Percentiles rank a stretch among this genome's conserved stretches.
phyloP scores from a whole-genome alignment of 2,113 vertebrate species.

The Spea multiplicata region DNA sequence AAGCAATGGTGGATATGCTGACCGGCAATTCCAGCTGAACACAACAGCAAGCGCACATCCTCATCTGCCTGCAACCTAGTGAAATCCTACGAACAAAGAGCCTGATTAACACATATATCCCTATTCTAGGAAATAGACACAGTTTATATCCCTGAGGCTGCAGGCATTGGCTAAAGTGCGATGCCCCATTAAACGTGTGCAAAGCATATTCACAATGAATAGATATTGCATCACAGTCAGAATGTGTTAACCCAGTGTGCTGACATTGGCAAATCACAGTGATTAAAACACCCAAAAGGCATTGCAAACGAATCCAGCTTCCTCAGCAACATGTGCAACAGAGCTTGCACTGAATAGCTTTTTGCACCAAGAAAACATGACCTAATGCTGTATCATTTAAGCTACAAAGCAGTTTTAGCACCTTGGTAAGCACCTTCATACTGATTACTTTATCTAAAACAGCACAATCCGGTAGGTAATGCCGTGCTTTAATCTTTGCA shows the following conservation, averaged over 20 bases:
- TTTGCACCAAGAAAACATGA: background rate
- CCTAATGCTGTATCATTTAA: background rate
- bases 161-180: slow-evolving; percentile 28
- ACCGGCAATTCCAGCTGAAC: slow-evolving; percentile 17
- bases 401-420: background rate
- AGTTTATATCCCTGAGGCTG: slow-evolving; percentile 29
- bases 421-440: background rate
- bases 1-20: slow-evolving; percentile 24
- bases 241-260: slow-evolving; percentile 24
- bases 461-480: no score
- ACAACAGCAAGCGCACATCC: slow-evolving; percentile 18
- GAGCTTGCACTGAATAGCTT: slow-evolving; percentile 9
- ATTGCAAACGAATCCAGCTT: slow-evolving; percentile 12
- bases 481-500: no score
- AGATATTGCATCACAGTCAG: slow-evolving; percentile 40
- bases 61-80: slow-evolving; percentile 24
- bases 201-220: slow-evolving; percentile 38
- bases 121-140: slow-evolving; percentile 32
- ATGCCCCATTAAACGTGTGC: slow-evolving; percentile 30
- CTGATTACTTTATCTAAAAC: no score
- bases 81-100: slow-evolving; percentile 42
- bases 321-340: slow-evolving; percentile 15
- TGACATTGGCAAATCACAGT: slow-evolving; percentile 31
- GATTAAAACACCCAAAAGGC: slow-evolving; percentile 36
- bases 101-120: slow-evolving; percentile 38